Percentiles rank a stretch among this genome's conserved stretches.
Conservation (phyloP, 2,888 invertebrate genomes). For the Chouioia cunea region DNA sequence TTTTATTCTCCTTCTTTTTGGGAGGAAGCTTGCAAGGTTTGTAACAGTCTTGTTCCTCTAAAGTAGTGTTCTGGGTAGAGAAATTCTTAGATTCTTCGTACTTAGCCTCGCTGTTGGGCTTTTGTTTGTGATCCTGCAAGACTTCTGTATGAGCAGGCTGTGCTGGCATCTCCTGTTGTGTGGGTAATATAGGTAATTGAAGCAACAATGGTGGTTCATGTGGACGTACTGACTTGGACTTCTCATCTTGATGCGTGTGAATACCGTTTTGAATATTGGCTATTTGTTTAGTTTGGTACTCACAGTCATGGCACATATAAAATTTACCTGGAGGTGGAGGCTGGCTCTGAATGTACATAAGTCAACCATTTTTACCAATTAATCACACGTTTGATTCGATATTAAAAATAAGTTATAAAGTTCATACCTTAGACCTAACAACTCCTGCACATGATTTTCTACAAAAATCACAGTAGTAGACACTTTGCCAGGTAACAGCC, state of each 20-base stretch:
- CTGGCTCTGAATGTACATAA: slow-evolving; percentile 40
- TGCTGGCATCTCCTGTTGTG: slow-evolving; percentile 2
- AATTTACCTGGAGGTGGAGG: slow-evolving; percentile 48
- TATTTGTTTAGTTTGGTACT: slow-evolving; percentile 41
- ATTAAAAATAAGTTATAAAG: slow-evolving; percentile 1
- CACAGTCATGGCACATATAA: slow-evolving; percentile 50
- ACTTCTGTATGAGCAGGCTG: slow-evolving; percentile 39
- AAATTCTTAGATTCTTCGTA: slow-evolving; percentile 28
- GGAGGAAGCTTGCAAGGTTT: slow-evolving; percentile 36
- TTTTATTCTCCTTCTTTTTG: slow-evolving; percentile 44
- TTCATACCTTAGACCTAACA: slow-evolving; percentile 48
- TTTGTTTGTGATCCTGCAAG: slow-evolving; percentile 45
- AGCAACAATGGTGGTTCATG: background rate
- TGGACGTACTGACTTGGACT: slow-evolving; percentile 12
- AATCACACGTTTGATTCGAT: background rate
- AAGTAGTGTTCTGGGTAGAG: slow-evolving; percentile 31
- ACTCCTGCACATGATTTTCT: slow-evolving; percentile 51
- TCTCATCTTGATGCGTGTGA: slow-evolving; percentile 30
- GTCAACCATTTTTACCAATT: background rate
- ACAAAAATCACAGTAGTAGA: slow-evolving; percentile 50
- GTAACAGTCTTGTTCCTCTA: slow-evolving; percentile 39
- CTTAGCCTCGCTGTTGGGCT: slow-evolving; percentile 40
- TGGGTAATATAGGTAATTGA: slow-evolving; percentile 13
- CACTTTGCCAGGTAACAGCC: slow-evolving; percentile 50
- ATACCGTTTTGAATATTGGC: slow-evolving; percentile 34